These are phyloP conservation scores for Strigamia transsilvanica DNA, from an alignment of 2,888 invertebrate species.

Conservation along the genomic window DNA sequence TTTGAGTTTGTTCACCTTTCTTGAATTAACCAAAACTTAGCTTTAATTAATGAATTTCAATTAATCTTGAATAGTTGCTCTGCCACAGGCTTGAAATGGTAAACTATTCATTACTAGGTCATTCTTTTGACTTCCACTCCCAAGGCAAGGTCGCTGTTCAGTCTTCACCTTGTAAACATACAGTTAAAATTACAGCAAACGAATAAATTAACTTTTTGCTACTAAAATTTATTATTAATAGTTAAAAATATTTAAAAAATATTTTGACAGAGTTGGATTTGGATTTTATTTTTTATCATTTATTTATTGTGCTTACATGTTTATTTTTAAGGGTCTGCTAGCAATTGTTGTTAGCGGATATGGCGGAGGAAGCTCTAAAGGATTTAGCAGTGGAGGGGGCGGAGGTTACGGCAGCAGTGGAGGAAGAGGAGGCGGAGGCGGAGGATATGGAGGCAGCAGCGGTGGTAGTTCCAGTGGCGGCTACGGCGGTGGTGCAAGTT, in stretches of 20 bases:
- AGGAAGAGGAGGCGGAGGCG: background rate
- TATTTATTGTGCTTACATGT: background rate
- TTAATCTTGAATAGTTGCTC: background rate
- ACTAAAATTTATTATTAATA: no score
- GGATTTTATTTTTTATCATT: no score
- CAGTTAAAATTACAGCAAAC: no score
- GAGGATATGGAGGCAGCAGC: background rate
- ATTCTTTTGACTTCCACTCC: background rate
- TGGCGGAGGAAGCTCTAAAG: background rate
- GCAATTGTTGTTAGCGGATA: conserved; percentile 5
- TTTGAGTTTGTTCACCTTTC: background rate
- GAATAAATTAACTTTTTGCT: no score
- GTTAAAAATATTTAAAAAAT: no score
- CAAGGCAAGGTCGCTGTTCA: background rate
- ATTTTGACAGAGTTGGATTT: no score
- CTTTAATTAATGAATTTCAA: background rate
- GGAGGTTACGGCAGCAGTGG: background rate
- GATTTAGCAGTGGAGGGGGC: background rate
- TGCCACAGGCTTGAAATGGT: background rate
- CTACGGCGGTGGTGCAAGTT: no score
- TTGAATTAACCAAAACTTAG: background rate
- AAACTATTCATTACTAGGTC: background rate
- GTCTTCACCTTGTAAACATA: background rate
- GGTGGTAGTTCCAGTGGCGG: background rate
- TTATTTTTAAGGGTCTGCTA: conserved; percentile 22